Evolutionary conservation across 2,113 vertebrate species (phyloP).

Genomic region (Oophaga pumilio): DNA sequence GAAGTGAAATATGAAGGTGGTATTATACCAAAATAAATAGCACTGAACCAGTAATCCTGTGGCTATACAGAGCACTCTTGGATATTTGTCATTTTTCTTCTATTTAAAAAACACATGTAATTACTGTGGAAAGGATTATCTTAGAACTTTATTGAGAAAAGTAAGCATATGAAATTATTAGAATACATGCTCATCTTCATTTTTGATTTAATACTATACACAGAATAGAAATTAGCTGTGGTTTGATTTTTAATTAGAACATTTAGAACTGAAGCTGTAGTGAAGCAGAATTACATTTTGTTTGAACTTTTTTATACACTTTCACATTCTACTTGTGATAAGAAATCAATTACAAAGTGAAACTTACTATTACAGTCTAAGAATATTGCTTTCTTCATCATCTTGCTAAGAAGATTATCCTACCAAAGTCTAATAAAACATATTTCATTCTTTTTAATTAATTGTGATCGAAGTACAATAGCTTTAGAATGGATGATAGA

Average conservation of each 20-base stretch:
- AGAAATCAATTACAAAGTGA: slow-evolving; percentile 57
- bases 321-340: slow-evolving; percentile 48
- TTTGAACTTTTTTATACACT: slow-evolving; percentile 41
- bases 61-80: background rate
- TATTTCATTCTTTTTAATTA: slow-evolving; percentile 53
- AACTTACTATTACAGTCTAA: slow-evolving; percentile 43
- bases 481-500: slow-evolving; percentile 18
- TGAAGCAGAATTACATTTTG: slow-evolving; percentile 42
- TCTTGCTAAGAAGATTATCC: slow-evolving; percentile 53
- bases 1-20: background rate
- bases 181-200: background rate
- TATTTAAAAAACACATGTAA: background rate
- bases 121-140: background rate
- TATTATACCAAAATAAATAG: background rate
- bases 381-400: slow-evolving; percentile 57
- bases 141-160: background rate
- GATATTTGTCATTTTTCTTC: background rate
- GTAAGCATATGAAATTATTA: background rate
- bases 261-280: slow-evolving; percentile 30
- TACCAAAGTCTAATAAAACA: slow-evolving; percentile 56
- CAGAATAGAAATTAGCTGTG: slow-evolving; percentile 37
- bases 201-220: slow-evolving; percentile 2
- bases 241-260: slow-evolving; percentile 50
- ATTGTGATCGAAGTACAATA: slow-evolving; percentile 47
- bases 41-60: background rate